Base-by-base conservation (phyloP, 2,113 vertebrate genomes). In the Thymallus thymallus region DNA sequence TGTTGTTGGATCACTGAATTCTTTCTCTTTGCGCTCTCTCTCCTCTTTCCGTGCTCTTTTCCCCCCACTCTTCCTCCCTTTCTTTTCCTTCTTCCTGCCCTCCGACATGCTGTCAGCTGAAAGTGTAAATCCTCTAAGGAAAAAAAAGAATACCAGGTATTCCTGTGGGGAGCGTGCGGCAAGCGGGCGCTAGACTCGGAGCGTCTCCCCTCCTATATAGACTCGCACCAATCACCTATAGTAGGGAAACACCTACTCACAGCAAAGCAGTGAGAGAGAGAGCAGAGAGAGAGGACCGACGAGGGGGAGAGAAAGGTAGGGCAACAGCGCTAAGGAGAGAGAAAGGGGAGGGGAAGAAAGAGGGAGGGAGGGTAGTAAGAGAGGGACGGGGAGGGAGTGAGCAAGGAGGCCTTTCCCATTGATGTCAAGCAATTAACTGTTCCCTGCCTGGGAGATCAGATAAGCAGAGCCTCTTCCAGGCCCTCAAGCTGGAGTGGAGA, bases 201-300 rank as follows among this genome's bases (percentile, higher is more conserved):
- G 85, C 66, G 69, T 67, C 85, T 91, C 55, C 66, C 78, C 90
- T 90, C 84, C 91, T 93, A 92, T 94, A 92, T 93, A 94, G 82
- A 90, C 90, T 91, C 35, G 9, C 35, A 41, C 35, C 35, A 41
- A 41, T 41, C 35, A 41, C 35, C 35, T 9, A 41, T 9, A 41
- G 35, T 41, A 41, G 35, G 35, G 35, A 41, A 41, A 41, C 35
- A 41, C 35, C 35, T 41, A 41, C 35, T 41, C 35, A 41, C 35
- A 41, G 9, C 35, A 41, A 41, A 9, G 35, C 35, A 41, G 35
- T 10, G 35, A 41, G 35, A 9, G 35, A 41, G 35, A 41, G 35
- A 9, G 35, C 7, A 41, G 35, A 41, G 35, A 41, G 35, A 41
- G 35, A 41, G 35, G 35, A 41, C 35, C 35, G 35, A 41, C 10